phyloP scores from a whole-genome alignment of 2,113 vertebrate genomes.

The Megaceryle maxima region DNA sequence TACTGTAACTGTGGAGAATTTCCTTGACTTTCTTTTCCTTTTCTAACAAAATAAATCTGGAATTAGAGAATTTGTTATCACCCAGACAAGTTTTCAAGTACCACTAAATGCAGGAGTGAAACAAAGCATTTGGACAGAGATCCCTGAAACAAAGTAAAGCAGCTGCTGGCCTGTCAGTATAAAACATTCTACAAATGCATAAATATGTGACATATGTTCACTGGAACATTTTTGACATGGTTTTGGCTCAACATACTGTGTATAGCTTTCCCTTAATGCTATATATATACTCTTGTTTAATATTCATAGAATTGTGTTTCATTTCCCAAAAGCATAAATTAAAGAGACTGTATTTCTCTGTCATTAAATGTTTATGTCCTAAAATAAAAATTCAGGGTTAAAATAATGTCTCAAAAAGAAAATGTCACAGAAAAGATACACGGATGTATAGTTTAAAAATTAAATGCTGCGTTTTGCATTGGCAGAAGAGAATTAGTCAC shows the following conservation, averaged over 20 bases:
- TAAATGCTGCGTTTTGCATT: not conserved
- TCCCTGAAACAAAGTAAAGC: constrained; percentile 20
- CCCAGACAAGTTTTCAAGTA: not conserved
- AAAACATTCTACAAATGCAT: not conserved
- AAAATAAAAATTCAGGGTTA: constrained; percentile 18
- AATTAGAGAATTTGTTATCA: not conserved
- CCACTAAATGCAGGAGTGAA: not conserved
- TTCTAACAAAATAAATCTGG: not conserved
- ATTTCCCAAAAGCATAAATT: constrained; percentile 37
- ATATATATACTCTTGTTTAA: constrained; percentile 3
- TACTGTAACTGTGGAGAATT: not conserved
- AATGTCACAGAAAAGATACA: not conserved
- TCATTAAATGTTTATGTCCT: constrained; percentile 19
- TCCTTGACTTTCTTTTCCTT: not conserved
- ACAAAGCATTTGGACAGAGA: not conserved
- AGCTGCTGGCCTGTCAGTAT: constrained; percentile 26
- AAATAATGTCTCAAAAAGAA: not conserved
- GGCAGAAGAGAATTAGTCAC: not conserved
- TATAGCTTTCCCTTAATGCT: not conserved
- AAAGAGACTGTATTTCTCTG: not conserved
- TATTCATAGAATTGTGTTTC: not conserved
- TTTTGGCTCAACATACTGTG: not conserved
- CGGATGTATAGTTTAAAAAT: not conserved
- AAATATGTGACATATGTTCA: constrained; percentile 36
- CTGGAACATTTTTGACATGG: constrained; percentile 1